Percentiles rank a stretch among this genome's conserved stretches.
Evolutionary conservation across 2,888 invertebrate species (phyloP).

Genomic region (Eilema sororculum): DNA sequence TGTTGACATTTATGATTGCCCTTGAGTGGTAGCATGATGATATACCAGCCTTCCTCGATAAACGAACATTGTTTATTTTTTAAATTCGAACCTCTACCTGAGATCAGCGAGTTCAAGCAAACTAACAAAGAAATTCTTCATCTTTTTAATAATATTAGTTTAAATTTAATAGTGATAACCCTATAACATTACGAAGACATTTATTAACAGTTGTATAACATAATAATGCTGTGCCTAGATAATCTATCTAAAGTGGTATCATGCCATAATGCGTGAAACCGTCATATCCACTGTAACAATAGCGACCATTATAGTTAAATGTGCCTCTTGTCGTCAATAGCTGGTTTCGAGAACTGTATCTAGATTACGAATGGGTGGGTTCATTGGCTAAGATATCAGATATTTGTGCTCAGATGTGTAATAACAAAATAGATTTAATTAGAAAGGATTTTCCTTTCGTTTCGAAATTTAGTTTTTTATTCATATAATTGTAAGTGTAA

Average conservation of each 20-base stretch:
- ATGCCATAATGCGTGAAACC: conserved; percentile 28
- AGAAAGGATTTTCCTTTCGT: not conserved
- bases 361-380: not conserved
- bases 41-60: too few species aligned
- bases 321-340: conserved; percentile 26
- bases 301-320: conserved; percentile 30
- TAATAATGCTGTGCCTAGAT: conserved; percentile 34
- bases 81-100: too few species aligned
- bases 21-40: too few species aligned
- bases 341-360: conserved; percentile 8
- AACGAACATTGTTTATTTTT: too few species aligned
- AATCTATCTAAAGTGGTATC: conserved; percentile 30
- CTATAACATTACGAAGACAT: conserved; percentile 32
- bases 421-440: not conserved
- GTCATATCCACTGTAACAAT: conserved; percentile 41
- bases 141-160: too few species aligned
- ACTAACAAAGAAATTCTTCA: too few species aligned
- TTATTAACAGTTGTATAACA: conserved; percentile 50
- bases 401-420: not conserved
- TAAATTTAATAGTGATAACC: conserved; percentile 26
- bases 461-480: not conserved
- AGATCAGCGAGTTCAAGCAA: too few species aligned
- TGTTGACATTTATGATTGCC: too few species aligned
- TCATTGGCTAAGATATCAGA: not conserved
- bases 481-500: not conserved